Evolutionary conservation across 2,888 invertebrate genomes (phyloP).

Genomic region (Caenorhabditis virilis): DNA sequence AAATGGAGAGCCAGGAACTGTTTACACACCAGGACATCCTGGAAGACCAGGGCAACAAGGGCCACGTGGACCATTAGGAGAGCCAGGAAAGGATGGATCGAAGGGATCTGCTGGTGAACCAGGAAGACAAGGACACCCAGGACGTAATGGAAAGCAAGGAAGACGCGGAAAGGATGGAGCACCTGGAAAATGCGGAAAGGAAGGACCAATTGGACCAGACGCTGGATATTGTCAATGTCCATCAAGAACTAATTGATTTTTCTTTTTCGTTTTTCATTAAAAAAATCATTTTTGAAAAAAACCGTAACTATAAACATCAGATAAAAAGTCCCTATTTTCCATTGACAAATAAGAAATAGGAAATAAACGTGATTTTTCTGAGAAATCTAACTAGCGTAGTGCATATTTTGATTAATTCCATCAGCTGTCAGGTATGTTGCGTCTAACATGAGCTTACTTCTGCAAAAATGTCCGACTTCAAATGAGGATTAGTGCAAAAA

Average conservation of each 20-base stretch:
- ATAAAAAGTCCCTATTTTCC: too few relatives aligned
- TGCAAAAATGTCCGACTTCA: too few relatives aligned
- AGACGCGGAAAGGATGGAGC: slow-evolving; percentile 47
- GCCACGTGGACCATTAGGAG: slow-evolving; percentile 37
- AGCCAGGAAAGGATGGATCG: slow-evolving; percentile 41
- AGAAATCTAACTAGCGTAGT: too few relatives aligned
- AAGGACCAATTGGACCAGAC: slow-evolving; percentile 46
- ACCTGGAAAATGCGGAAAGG: slow-evolving; percentile 39
- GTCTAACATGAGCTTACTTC: too few relatives aligned
- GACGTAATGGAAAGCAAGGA: slow-evolving; percentile 49
- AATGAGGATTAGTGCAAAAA: too few relatives aligned
- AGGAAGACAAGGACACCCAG: slow-evolving; percentile 47
- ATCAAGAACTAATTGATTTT: slow-evolving; percentile 19
- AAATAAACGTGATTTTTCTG: too few relatives aligned
- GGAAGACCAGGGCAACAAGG: slow-evolving; percentile 42
- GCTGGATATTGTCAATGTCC: slow-evolving; percentile 44
- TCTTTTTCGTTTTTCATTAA: neutral
- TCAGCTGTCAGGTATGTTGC: too few relatives aligned
- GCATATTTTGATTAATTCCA: too few relatives aligned
- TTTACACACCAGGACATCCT: slow-evolving; percentile 33
- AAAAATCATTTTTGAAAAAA: neutral
- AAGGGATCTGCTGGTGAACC: slow-evolving; percentile 37
- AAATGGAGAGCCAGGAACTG: slow-evolving; percentile 37
- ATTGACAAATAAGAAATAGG: neutral
- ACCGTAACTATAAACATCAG: too few relatives aligned